Base-by-base conservation (phyloP, 1,140 invertebrate genomes). In the Heterodera carotae region DNA sequence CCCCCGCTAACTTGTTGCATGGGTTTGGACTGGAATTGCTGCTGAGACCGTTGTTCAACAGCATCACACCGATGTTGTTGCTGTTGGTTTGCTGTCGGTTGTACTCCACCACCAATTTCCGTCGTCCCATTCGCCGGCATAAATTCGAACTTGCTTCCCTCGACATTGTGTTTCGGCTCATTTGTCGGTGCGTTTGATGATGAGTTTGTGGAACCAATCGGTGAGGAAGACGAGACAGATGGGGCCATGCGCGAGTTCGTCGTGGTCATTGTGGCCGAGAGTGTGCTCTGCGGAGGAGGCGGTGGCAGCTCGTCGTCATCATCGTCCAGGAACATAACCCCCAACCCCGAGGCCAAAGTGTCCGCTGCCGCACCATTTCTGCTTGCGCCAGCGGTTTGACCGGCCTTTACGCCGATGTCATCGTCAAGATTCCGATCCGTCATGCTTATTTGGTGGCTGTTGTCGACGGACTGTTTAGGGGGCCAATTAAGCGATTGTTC, bases 261-360 rank as follows among this genome's bases (percentile, higher is more conserved):
- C 36, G 56, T 25, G 27, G 15, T 29, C 12, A 53, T 15, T 29
- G 43, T 39, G 43, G 43, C n/a, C 1, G 43, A 71, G 33, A 71
- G 70, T 48, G 53, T 68, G 31, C n/a, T 56, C 18, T 76, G 74
- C 7, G 80, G 81, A 4, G 80, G 80, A 43, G 81, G 81, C 27
- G 81, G 81, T 0, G 81, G 81, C 18, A 83, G 56, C 31, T 83
- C 77, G 34, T 82, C 81, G 53, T 82, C 81, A 5, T 82, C 80
- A 12, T 80, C 80, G 5, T 78, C 77, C 43, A 78, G 56, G 15
- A 78, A 60, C 29, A 73, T 31, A 18, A 36, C 48, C 15, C 25
- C 72, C 59, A 74, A 31, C 31, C 64, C 56, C n/a, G 59, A 18
- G 12, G 27, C 64, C 48, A 56, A 15, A 22, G 48, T 5, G 22